These are phyloP conservation scores for Myotis brandtii DNA, from an alignment of 2,113 vertebrate species.

Conservation along the genomic window DNA sequence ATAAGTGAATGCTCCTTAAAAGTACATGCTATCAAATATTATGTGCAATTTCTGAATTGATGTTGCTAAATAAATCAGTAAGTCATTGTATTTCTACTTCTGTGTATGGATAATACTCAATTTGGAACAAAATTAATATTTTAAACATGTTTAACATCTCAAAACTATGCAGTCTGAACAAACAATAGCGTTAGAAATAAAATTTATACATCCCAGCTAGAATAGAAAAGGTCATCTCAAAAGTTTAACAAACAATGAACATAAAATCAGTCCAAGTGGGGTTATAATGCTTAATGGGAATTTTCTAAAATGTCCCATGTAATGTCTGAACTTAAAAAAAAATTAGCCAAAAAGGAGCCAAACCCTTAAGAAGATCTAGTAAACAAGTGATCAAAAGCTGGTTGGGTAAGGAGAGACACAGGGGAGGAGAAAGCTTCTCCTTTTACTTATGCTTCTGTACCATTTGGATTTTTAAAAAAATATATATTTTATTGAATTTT, in stretches of 20 bases:
- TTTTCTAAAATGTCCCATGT: background rate
- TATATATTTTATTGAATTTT: too few species aligned
- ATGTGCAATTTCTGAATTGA: background rate
- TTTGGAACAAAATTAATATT: background rate
- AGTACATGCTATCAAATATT: background rate
- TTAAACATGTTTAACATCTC: constrained; percentile 68
- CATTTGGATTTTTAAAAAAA: background rate
- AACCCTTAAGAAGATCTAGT: background rate
- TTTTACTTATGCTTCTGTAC: background rate
- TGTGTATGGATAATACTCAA: background rate
- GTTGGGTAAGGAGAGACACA: background rate
- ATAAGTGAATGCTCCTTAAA: background rate
- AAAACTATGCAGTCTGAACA: constrained; percentile 74
- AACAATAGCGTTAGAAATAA: constrained; percentile 72
- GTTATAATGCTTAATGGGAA: constrained; percentile 66
- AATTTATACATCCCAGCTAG: constrained; percentile 65
- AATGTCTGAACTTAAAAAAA: constrained; percentile 18
- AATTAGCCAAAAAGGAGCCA: background rate
- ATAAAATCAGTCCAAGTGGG: constrained; percentile 64
- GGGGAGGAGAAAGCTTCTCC: background rate
- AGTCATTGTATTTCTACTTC: constrained; percentile 19
- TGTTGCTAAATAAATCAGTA: background rate
- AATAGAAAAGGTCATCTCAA: constrained; percentile 81
- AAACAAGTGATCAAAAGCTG: constrained; percentile 10
- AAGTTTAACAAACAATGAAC: constrained; percentile 76